Base-by-base conservation (phyloP, 2,797 vertebrate species). In the Lemur catta region DNA sequence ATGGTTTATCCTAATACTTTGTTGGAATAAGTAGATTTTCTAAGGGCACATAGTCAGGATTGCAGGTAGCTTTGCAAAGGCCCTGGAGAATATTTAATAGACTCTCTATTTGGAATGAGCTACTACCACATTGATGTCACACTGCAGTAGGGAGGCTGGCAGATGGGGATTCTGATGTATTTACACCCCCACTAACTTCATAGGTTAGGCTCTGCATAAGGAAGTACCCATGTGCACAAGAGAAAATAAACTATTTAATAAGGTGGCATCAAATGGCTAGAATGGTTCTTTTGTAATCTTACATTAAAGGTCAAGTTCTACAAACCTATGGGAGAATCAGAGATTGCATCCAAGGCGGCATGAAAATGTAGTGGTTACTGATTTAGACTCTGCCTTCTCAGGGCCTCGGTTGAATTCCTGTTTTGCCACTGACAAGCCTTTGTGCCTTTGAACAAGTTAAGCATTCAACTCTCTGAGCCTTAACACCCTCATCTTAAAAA, bases 121-220 rank as follows among this genome's bases (percentile, higher is more conserved):
- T 93, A 67, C 93, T 91, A 75, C 75, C 28, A 89, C 52, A 30
- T 78, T 93, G 92, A 97, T 91, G 71, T 65, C 89, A 89, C 26
- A 57, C 26, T 95, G 55, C 12, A 52, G 30, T 3, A 72, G 55
- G 59, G 67, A 84, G 59, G 52, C 3, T 41, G 33, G 71, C 63
- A 96, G 89, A 96, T 59, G 89, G 95, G 35, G 84, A 79, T 87
- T 93, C 48, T 69, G 86, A 81, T 89, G 82, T 76, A 93, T 80
- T 96, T 97, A 87, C 17, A 89, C n/a, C 43, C 41, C 93, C 76
- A 96, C 94, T 95, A 93, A 91, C 91, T 96, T 78, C 92, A 92
- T 15, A 86, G 84, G 91, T 89, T 96, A 95, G 74, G 93, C 79
- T 87, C 14, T 17, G 93, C 75, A 61, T 93, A 95, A 93, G 35